A percentile compares a stretch with the other conserved stretches of the same genome.
phyloP scores from a whole-genome alignment of 1,140 invertebrate genomes.

The Lepidurus arcticus region DNA sequence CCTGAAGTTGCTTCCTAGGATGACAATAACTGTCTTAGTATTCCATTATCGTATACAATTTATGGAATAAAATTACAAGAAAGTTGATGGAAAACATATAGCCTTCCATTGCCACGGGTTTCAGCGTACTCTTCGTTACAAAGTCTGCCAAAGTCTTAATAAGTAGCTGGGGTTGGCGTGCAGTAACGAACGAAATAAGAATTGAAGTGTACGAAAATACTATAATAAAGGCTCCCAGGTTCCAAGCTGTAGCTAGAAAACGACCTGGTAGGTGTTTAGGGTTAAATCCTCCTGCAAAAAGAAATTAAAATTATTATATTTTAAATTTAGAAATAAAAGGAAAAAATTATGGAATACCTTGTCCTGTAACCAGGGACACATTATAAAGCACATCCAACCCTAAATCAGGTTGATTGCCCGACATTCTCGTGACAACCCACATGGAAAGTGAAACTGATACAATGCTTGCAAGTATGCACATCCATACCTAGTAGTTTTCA shows the following conservation, averaged over 20 bases:
- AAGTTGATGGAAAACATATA: neutral
- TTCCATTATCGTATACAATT: neutral
- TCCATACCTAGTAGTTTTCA: neutral
- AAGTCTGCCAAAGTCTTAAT: neutral
- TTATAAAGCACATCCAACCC: neutral
- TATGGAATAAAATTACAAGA: neutral
- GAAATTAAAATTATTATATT: too few relatives aligned
- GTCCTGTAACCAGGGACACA: neutral
- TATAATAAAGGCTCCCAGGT: neutral
- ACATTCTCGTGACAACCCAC: neutral
- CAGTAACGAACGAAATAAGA: neutral
- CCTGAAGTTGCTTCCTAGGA: neutral
- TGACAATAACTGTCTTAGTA: neutral
- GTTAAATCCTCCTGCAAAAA: neutral
- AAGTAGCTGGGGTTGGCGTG: neutral
- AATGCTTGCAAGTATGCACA: neutral
- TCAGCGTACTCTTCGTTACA: neutral
- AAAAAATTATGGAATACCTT: neutral
- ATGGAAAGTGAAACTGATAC: neutral
- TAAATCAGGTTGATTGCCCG: neutral
- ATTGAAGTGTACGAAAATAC: neutral
- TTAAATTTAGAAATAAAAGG: too few relatives aligned
- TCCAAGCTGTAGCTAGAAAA: neutral
- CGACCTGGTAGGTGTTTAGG: neutral
- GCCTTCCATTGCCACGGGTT: neutral